Conservation (phyloP, 2,888 invertebrate genomes). For the Dichetophora obliterata region DNA sequence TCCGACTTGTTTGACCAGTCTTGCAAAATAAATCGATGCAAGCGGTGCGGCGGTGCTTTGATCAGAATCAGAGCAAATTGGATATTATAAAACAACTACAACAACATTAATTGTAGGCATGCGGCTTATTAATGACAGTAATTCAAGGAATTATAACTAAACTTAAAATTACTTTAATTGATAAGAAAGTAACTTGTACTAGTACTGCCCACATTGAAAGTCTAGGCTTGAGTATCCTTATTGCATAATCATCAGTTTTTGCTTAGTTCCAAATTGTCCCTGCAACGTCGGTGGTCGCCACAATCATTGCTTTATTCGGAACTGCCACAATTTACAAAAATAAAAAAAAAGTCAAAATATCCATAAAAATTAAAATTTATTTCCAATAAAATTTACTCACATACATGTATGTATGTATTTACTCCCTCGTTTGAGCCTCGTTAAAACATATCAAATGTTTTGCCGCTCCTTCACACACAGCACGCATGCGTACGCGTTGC, state of each 20-base stretch:
- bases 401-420: too few species aligned
- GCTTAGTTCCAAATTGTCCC: not conserved
- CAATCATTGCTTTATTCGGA: not conserved
- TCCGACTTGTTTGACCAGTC: not conserved
- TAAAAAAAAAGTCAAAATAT: too few species aligned
- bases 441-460: not conserved
- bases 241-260: not conserved
- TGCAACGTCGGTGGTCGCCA: not conserved
- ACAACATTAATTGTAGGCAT: not conserved
- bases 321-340: not conserved
- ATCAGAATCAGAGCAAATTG: constrained; percentile 18
- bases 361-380: constrained; percentile 4
- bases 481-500: not conserved
- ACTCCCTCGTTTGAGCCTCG: not conserved
- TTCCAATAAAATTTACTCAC: too few species aligned
- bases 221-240: not conserved
- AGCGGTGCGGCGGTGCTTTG: not conserved
- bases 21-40: not conserved
- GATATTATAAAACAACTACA: not conserved
- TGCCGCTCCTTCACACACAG: not conserved
- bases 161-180: not conserved
- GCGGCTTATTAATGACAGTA: not conserved
- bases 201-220: not conserved
- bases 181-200: not conserved
- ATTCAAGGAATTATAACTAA: not conserved